Percentiles rank a stretch among this genome's conserved stretches.
Evolutionary conservation across 1,140 invertebrate species (phyloP).

Genomic region (Aphis gossypii): DNA sequence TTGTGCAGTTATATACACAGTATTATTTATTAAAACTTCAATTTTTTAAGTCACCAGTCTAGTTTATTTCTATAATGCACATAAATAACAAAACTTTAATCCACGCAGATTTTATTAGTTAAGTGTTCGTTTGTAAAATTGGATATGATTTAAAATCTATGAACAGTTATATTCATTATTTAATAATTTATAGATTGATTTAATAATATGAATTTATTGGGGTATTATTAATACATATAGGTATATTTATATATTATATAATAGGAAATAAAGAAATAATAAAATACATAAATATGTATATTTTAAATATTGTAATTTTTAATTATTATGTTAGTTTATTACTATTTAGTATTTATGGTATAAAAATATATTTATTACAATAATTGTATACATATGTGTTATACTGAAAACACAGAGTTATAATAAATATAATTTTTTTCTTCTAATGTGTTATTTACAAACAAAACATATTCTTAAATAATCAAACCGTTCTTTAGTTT

Average conservation of each 20-base stretch:
- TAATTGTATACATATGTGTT: background rate
- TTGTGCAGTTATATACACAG: background rate
- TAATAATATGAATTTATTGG: background rate
- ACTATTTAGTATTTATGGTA: background rate
- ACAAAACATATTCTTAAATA: background rate
- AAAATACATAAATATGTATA: background rate
- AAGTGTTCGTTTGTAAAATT: background rate
- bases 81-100: background rate
- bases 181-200: background rate
- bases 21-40: background rate
- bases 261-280: background rate
- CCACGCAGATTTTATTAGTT: background rate
- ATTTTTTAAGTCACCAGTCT: background rate
- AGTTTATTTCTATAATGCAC: background rate
- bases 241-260: background rate
- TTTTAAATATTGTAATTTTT: background rate
- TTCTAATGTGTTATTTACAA: conserved; percentile 2
- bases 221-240: background rate
- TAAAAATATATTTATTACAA: background rate
- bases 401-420: background rate
- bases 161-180: background rate
- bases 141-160: background rate
- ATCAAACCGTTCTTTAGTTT: conserved; percentile 14
- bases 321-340: background rate
- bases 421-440: background rate